Percentiles rank a stretch among this genome's conserved stretches.
These are phyloP conservation scores for Thyatira batis DNA, from an alignment of 2,888 invertebrate genomes.

Conservation along the genomic window DNA sequence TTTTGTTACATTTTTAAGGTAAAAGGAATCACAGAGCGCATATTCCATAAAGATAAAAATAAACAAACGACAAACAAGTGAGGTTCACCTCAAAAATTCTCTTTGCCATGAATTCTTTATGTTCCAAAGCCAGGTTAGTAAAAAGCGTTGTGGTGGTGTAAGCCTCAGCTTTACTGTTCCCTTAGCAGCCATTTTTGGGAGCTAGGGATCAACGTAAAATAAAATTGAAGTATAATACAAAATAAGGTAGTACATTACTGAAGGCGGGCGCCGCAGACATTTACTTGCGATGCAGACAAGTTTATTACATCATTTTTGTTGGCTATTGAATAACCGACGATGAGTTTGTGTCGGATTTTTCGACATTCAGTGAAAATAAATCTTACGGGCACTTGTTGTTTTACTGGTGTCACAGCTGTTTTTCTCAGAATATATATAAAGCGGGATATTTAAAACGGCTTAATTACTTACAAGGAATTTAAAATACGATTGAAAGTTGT, in stretches of 20 bases:
- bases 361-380: background rate
- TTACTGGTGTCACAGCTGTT: too few species aligned
- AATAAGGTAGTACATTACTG: constrained; percentile 45
- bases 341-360: background rate
- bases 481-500: too few species aligned
- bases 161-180: constrained; percentile 62
- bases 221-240: constrained; percentile 58
- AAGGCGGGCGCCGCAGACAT: constrained; percentile 17
- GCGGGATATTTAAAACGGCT: too few species aligned
- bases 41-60: constrained; percentile 39
- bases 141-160: constrained; percentile 49
- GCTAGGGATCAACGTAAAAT: constrained; percentile 67
- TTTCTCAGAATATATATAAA: too few species aligned
- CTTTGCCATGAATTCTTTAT: constrained; percentile 69
- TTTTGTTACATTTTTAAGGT: background rate
- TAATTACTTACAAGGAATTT: too few species aligned
- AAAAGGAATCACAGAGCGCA: constrained; percentile 10
- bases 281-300: constrained; percentile 6
- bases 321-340: background rate
- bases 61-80: constrained; percentile 41
- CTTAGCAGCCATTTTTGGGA: constrained; percentile 54
- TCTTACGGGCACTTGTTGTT: too few species aligned
- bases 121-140: constrained; percentile 53
- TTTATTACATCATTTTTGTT: background rate
- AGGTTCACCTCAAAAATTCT: constrained; percentile 60